Percentiles rank a stretch among this genome's conserved stretches.
Evolutionary conservation across 2,797 vertebrate genomes (phyloP).

Genomic region (Enteromius thamalakanensis): DNA sequence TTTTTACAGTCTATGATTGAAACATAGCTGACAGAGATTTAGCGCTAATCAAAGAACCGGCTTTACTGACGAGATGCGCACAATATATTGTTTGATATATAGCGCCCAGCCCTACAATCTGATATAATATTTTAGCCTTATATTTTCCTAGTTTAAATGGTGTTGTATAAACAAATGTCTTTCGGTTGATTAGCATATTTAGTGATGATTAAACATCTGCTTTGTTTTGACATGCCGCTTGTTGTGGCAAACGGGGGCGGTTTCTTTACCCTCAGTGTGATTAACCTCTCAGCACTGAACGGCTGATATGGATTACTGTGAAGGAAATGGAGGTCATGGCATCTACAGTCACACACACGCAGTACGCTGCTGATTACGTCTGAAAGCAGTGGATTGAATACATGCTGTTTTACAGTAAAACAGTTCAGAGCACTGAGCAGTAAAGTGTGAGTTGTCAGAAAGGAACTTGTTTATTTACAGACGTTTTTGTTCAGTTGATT

Average conservation of each 20-base stretch:
- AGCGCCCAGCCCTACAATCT: no score
- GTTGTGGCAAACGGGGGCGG: constrained; percentile 1
- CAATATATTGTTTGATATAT: no score
- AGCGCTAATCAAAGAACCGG: no score
- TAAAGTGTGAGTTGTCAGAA: no score
- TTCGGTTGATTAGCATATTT: not conserved
- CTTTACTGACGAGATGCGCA: no score
- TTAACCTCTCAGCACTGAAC: constrained; percentile 24
- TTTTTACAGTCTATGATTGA: no score
- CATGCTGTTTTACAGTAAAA: not conserved
- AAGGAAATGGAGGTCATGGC: constrained; percentile 25
- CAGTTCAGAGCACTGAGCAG: not conserved
- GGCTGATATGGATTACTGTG: not conserved
- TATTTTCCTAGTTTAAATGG: not conserved
- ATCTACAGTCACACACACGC: constrained; percentile 6
- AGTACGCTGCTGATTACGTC: not conserved
- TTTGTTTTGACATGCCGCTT: not conserved
- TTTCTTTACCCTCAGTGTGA: constrained; percentile 17
- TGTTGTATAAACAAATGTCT: not conserved
- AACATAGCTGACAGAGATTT: no score
- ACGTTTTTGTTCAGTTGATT: not conserved
- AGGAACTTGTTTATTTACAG: not conserved
- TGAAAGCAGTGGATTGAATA: not conserved
- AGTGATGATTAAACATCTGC: not conserved
- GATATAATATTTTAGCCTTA: not conserved